Conservation (phyloP, 2,888 invertebrate genomes). For the Selenia dentaria region DNA sequence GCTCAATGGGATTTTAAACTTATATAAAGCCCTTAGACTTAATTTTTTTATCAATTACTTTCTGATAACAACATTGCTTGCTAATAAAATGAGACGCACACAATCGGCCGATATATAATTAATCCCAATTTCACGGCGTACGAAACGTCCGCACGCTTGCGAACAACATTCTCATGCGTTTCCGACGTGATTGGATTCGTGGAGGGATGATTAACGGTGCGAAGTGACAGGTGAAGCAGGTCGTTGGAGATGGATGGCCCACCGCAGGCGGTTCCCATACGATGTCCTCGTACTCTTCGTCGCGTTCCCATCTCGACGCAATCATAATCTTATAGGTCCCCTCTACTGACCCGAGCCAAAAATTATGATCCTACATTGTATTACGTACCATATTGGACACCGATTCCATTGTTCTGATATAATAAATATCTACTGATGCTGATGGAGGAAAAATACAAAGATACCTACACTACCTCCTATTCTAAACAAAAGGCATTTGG, state of each 20-base stretch:
- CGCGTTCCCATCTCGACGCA: slow-evolving; percentile 50
- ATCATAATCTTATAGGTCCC: too few relatives aligned
- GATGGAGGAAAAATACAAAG: neutral
- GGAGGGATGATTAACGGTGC: slow-evolving; percentile 57
- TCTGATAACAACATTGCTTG: too few relatives aligned
- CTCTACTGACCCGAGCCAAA: slow-evolving; percentile 37
- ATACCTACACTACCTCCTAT: too few relatives aligned
- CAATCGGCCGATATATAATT: slow-evolving; percentile 20
- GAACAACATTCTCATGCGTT: slow-evolving; percentile 47
- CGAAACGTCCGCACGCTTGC: slow-evolving; percentile 26
- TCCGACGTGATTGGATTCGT: slow-evolving; percentile 48
- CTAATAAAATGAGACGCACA: too few relatives aligned
- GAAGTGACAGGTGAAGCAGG: slow-evolving; percentile 51
- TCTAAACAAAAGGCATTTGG: too few relatives aligned
- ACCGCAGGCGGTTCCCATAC: slow-evolving; percentile 74
- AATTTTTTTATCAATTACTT: too few relatives aligned
- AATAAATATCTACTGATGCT: neutral
- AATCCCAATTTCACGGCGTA: slow-evolving; percentile 29
- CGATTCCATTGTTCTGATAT: slow-evolving; percentile 14
- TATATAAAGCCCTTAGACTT: too few relatives aligned
- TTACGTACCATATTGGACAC: slow-evolving; percentile 11
- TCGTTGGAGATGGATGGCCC: slow-evolving; percentile 52
- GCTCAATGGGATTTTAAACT: too few relatives aligned
- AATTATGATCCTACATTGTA: slow-evolving; percentile 25
- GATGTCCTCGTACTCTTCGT: slow-evolving; percentile 29